phyloP scores from a whole-genome alignment of 2,888 invertebrate species.

The Oasisia sp. region DNA sequence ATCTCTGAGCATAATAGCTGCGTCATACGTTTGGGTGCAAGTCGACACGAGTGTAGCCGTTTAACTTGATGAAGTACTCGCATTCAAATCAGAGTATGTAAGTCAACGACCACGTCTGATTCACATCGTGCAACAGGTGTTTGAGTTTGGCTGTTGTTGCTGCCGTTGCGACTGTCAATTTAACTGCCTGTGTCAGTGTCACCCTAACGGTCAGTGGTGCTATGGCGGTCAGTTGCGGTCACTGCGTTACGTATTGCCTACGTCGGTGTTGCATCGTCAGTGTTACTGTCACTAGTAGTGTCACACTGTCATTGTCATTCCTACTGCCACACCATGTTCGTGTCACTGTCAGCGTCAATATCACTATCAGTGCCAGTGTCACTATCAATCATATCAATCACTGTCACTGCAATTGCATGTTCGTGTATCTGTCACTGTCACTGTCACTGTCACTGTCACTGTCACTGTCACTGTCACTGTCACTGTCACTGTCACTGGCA shows the following conservation, averaged over 20 bases:
- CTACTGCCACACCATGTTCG: too few relatives aligned
- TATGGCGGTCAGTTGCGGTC: too few relatives aligned
- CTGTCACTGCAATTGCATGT: conserved; percentile 18
- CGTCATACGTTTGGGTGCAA: neutral
- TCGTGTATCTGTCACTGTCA: neutral
- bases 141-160: neutral
- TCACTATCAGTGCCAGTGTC: conserved; percentile 18
- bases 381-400: neutral
- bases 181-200: too few relatives aligned
- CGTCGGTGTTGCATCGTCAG: too few relatives aligned
- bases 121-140: neutral
- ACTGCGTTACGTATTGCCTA: too few relatives aligned
- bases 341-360: neutral
- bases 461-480: conserved; percentile 29
- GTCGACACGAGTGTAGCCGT: neutral
- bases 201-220: too few relatives aligned
- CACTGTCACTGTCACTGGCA: conserved; percentile 29
- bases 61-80: neutral
- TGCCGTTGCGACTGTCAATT: too few relatives aligned
- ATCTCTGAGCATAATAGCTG: neutral
- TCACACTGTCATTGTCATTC: too few relatives aligned
- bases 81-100: neutral
- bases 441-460: conserved; percentile 32
- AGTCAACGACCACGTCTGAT: neutral
- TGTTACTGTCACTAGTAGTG: too few relatives aligned